Conservation (phyloP, 2,797 vertebrate genomes). For the Bufotes viridis region DNA sequence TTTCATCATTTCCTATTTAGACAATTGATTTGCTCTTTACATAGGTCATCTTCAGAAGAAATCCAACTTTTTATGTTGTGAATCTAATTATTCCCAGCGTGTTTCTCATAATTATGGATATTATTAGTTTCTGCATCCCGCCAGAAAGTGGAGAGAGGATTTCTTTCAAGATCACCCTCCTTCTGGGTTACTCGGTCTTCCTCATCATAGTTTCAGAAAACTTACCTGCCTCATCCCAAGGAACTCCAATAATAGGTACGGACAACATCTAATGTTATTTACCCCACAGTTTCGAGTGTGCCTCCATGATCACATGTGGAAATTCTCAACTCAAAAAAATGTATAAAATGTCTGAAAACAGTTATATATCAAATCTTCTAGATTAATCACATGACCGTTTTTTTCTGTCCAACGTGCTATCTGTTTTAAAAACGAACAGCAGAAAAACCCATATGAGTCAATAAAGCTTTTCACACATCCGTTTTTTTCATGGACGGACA, state of each 20-base stretch:
- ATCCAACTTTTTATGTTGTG: slow-evolving; percentile 93
- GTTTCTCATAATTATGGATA: slow-evolving; percentile 96
- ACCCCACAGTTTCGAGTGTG: background rate
- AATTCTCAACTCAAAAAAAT: background rate
- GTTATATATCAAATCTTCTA: background rate
- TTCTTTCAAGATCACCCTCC: slow-evolving; percentile 97
- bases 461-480: too few species aligned
- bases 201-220: slow-evolving; percentile 98
- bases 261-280: background rate
- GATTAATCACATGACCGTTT: too few species aligned
- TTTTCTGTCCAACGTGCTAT: too few species aligned
- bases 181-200: slow-evolving; percentile 97
- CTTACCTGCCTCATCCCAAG: slow-evolving; percentile 89
- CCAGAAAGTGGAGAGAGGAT: slow-evolving; percentile 95
- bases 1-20: background rate
- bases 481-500: too few species aligned
- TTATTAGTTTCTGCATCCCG: slow-evolving; percentile 94
- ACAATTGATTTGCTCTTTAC: background rate
- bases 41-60: slow-evolving; percentile 92
- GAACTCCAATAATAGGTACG: slow-evolving; percentile 91
- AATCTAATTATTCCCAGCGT: slow-evolving; percentile 93
- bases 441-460: too few species aligned
- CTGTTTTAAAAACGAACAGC: too few species aligned
- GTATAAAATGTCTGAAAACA: background rate
- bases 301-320: too few species aligned